Evolutionary conservation across 2,113 vertebrate genomes (phyloP), one percentile per base, ranked within the genome.

Genomic region (Thunnus maccoyii): DNA sequence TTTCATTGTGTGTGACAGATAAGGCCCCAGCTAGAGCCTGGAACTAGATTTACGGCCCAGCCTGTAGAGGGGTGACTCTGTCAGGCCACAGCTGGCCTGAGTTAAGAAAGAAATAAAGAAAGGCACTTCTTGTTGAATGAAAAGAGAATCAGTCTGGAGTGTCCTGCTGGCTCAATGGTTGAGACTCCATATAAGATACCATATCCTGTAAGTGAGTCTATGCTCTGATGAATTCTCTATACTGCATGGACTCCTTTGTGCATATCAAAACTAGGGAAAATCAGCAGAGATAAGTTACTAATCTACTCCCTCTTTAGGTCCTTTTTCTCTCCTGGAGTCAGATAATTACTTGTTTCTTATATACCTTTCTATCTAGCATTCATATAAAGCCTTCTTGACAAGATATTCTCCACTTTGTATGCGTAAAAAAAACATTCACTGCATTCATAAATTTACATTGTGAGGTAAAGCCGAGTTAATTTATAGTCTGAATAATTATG

Each of bases 41-140:
- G n/a, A 47, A 82, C 75, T 81, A 71, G 89, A 91, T 91, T 93
- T 86, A 90, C 16, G 60, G 74, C 54, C 61, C 41, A 6, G 80
- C 58, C 66, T 71, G 82, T 60, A 51, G 70, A 86, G 70, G 10
- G 56, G 62, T 13, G 72, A 83, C 70, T 77, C 56, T 56, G 63
- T 85, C 36, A 84, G 71, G 55, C 73, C 81, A 68, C 89, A 89
- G 74, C 85, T 88, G 86, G 78, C 13, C 36, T 54, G 58, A 25
- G 47, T 84, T 84, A 76, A 83, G 63, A 72, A 32, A 86, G 47
- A 84, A 47, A 18, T 25, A 68, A 65, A 86, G 30, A 76, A 20
- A 76, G 51, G 20, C 15, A 66, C 67, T 78, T 17, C 77, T 76
- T 76, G 58, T 66, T 56, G 52, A 62, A 50, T 18, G 20, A 76